Evolutionary conservation across 2,797 vertebrate species (phyloP), one percentile per base, ranked within the genome.

Genomic region (Mus caroli): DNA sequence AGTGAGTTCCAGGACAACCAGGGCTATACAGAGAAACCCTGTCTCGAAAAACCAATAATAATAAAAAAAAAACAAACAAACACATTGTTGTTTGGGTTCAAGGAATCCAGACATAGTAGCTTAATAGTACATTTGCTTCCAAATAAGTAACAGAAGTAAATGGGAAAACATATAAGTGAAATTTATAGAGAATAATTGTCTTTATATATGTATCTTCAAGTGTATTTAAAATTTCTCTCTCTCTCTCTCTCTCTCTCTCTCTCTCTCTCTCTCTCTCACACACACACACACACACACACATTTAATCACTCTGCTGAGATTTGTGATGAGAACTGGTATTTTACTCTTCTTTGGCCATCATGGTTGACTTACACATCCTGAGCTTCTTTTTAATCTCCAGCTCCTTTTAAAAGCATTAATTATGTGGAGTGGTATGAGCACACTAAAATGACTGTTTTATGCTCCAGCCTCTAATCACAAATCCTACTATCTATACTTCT

Each of bases 401-500:
- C 54, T 85, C 64, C 86, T 26, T 37, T 79, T 67, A 24, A 62
- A 69, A 62, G 58, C 15, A 12, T 64, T 50, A 88, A 37, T 19
- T 37, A 76, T 6, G 43, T 22, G 64, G 22, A 71, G 14, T 31
- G 43, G 8, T 43, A 43, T 37, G 13, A 92, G 17, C 84, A 88
- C 78, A 94, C 67, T 91, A 92, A 90, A 94, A 92, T 37, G 37
- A 31, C 80, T 64, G 26, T 46, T 50, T 69, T 69, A 58, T 64
- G 31, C 5, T 60, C n/a, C 37, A 90, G 40, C 19, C 69, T 90
- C 79, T 95, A 43, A 90, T 90, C 76, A 46, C 11, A 89, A 80
- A 82, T 71, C 34, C 67, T 62, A 77, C 31, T 56, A 3, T 37
- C 46, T 95, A 56, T 52, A 37, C 43, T 67, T 46, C 40, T 76